Base-by-base conservation (phyloP, 2,113 vertebrate species). In the Calcarius ornatus region DNA sequence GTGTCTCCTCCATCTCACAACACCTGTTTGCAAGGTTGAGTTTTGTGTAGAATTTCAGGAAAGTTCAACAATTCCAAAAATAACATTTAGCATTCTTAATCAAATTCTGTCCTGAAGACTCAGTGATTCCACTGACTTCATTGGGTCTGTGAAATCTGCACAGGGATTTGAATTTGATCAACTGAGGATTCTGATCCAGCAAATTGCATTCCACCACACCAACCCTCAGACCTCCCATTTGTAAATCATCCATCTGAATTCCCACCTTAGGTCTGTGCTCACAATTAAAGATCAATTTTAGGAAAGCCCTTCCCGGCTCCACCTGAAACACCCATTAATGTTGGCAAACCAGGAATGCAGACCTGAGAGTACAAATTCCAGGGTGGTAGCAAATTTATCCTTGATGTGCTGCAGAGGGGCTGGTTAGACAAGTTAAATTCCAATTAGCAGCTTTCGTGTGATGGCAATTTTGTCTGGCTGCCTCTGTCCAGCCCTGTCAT, bases 381-480 rank as follows among this genome's bases (percentile, higher is more conserved):
- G 90, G 56, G 65, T 79, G 82, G 80, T n/a, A 56, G 28, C 50
- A 76, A 24, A 43, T 77, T 35, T 77, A 28, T 71, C 38, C 25
- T 86, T 37, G 63, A 33, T 70, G 68, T 60, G 69, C 56, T 48
- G 76, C 37, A 12, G 65, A 71, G 68, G 57, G 78, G 83, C 95
- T 91, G 88, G 92, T 94, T 91, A 47, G 69, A 31, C 91, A 12
- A 83, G 96, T 86, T 88, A 23, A 70, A 70, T 66, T 77, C 68
- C 0, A 18, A 77, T 71, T 51, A 84, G 71, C 65, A 92, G 85
- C 65, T 90, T 77, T 76, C 0, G 1, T 59, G 50, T 63, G 80
- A 71, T 43, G 66, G 79, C 38, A 75, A 12, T 57, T 13, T 48
- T 85, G 86, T 64, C 18, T 48, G 28, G 50, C n/a, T 90, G 86